Conservation (phyloP, 2,797 vertebrate genomes). For the Philypnodon macrostomus region DNA sequence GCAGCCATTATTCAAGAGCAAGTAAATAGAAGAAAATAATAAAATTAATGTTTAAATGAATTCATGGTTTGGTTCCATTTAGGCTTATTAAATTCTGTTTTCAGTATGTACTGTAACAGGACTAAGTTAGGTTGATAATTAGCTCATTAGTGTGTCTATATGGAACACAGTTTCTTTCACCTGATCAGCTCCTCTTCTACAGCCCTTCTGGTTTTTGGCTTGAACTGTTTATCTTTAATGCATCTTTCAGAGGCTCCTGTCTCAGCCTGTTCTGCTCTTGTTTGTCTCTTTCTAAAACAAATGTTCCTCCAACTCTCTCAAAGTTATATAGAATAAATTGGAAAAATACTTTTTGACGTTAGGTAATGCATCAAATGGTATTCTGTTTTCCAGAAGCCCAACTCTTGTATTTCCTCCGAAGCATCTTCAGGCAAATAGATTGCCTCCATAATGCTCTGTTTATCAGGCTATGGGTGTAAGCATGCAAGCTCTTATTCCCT, state of each 20-base stretch:
- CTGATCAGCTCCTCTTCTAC: too few species aligned
- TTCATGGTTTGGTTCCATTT: too few species aligned
- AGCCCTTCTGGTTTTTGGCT: too few species aligned
- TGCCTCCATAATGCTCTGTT: slow-evolving; percentile 57
- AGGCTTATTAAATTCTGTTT: too few species aligned
- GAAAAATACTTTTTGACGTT: slow-evolving; percentile 67
- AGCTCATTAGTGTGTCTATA: too few species aligned
- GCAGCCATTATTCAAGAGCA: too few species aligned
- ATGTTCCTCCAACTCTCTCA: slow-evolving; percentile 47
- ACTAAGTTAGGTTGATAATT: too few species aligned
- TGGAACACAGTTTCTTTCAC: too few species aligned
- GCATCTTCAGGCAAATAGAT: slow-evolving; percentile 60
- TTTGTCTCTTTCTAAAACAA: slow-evolving; percentile 38
- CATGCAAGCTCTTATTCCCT: slow-evolving; percentile 28
- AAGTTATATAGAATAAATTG: slow-evolving; percentile 61
- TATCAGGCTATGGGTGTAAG: slow-evolving; percentile 52
- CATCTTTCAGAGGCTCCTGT: slow-evolving; percentile 6
- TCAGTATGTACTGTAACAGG: too few species aligned
- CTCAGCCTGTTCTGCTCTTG: not conserved
- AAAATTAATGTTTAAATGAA: too few species aligned
- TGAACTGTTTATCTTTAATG: too few species aligned
- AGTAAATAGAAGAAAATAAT: too few species aligned
- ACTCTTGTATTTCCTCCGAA: slow-evolving; percentile 53
- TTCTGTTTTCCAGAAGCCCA: slow-evolving; percentile 45
- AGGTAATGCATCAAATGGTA: slow-evolving; percentile 66